Conservation (phyloP, 1,140 invertebrate genomes). For the Mylabris phalerata region DNA sequence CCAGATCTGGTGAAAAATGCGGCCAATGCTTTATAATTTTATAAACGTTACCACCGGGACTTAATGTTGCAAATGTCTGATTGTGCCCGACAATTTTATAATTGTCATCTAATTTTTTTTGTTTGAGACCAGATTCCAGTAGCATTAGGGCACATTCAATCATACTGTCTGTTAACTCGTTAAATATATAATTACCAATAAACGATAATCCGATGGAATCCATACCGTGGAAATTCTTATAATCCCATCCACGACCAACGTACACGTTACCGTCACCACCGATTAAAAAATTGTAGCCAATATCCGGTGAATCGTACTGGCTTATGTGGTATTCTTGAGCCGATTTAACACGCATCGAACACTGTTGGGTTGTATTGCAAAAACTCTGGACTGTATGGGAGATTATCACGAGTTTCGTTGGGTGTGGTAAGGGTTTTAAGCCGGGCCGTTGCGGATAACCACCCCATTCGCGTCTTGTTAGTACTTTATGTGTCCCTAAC, state of each 20-base stretch:
- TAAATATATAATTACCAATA: constrained; percentile 43
- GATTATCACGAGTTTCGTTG: constrained; percentile 42
- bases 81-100: constrained; percentile 43
- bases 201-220: constrained; percentile 44
- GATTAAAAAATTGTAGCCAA: constrained; percentile 60
- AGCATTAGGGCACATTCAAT: constrained; percentile 37
- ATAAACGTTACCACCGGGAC: constrained; percentile 27
- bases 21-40: constrained; percentile 22
- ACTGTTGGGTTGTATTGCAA: constrained; percentile 33
- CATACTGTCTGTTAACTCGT: constrained; percentile 34
- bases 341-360: constrained; percentile 39
- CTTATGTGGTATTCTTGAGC: constrained; percentile 40
- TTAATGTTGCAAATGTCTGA: constrained; percentile 35
- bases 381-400: constrained; percentile 42
- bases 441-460: constrained; percentile 7
- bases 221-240: constrained; percentile 47
- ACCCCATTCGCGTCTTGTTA: constrained; percentile 15
- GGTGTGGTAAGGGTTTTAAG: constrained; percentile 23
- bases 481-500: background rate
- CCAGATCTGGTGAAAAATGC: constrained; percentile 10
- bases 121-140: constrained; percentile 35
- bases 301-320: constrained; percentile 38
- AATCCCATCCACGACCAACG: constrained; percentile 55
- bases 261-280: constrained; percentile 60
- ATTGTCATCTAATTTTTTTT: constrained; percentile 31